Evolutionary conservation across 2,888 invertebrate species (phyloP).

Genomic region (Ligdia adustata): DNA sequence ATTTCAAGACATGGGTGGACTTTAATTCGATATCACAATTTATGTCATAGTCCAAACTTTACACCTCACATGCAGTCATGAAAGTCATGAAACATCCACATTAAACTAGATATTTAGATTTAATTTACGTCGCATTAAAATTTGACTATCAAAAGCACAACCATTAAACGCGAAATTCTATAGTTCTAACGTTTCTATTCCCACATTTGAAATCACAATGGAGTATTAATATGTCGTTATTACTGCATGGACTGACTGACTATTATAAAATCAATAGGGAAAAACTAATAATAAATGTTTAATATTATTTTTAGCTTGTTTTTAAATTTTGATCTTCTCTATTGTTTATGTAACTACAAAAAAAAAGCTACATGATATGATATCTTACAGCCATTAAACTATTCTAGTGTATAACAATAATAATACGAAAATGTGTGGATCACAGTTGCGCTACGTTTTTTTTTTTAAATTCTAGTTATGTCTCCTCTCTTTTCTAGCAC

Average conservation of each 20-base stretch:
- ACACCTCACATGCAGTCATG: constrained; percentile 8
- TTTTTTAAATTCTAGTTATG: too few species aligned
- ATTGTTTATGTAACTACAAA: too few species aligned
- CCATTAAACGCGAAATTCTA: constrained; percentile 12
- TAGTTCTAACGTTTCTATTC: constrained; percentile 4
- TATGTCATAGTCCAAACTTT: constrained; percentile 7
- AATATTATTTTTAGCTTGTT: too few species aligned
- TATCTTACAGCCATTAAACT: too few species aligned
- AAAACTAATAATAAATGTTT: too few species aligned
- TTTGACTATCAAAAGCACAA: constrained; percentile 19
- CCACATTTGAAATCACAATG: constrained; percentile 12
- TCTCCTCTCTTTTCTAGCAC: too few species aligned
- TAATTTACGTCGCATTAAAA: constrained; percentile 19
- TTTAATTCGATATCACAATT: not conserved
- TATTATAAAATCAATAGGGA: constrained; percentile 15
- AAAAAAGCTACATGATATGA: too few species aligned
- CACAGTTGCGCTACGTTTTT: too few species aligned
- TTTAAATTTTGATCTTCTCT: too few species aligned
- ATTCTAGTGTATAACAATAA: too few species aligned
- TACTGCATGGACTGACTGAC: constrained; percentile 7
- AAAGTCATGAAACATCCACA: constrained; percentile 13
- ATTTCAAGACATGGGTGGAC: too few species aligned
- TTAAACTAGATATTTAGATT: constrained; percentile 4
- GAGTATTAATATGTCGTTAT: constrained; percentile 15
- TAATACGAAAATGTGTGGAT: too few species aligned